phyloP scores from a whole-genome alignment of 2,888 invertebrate genomes.

The Euzophera pinguis region DNA sequence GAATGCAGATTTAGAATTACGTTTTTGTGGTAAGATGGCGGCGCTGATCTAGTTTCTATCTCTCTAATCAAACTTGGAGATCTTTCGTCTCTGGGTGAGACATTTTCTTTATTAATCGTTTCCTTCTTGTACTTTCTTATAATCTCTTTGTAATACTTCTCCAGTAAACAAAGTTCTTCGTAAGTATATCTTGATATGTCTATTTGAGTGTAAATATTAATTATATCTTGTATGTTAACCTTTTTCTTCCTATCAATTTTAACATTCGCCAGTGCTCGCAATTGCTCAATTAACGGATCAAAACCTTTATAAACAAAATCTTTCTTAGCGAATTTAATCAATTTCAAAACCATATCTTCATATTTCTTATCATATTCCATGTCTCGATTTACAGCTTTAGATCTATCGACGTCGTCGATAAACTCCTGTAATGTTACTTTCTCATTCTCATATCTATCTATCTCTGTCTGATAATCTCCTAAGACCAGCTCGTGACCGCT shows the following conservation, averaged over 20 bases:
- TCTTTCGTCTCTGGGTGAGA: conserved; percentile 31
- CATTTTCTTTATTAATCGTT: conserved; percentile 48
- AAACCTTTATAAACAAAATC: conserved; percentile 73
- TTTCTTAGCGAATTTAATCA: conserved; percentile 70
- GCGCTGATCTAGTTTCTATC: conserved; percentile 30
- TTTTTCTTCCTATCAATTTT: conserved; percentile 59
- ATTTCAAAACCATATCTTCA: conserved; percentile 67
- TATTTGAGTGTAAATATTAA: conserved; percentile 64
- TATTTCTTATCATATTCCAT: conserved; percentile 69
- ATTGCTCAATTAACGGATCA: conserved; percentile 66
- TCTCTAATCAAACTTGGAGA: conserved; percentile 32
- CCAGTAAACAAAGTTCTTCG: conserved; percentile 67
- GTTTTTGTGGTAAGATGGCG: conserved; percentile 45
- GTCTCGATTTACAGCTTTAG: conserved; percentile 58
- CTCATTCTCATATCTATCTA: conserved; percentile 56
- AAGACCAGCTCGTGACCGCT: conserved; percentile 67
- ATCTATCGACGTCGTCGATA: conserved; percentile 66
- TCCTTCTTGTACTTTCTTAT: conserved; percentile 59
- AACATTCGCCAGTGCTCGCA: conserved; percentile 60
- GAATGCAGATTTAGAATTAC: conserved; percentile 50
- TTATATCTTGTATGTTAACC: conserved; percentile 58
- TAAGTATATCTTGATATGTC: conserved; percentile 66
- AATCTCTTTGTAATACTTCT: conserved; percentile 70
- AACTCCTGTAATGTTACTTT: conserved; percentile 60
- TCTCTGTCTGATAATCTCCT: conserved; percentile 58